These are phyloP conservation scores for Lithosia quadra DNA, from an alignment of 2,888 invertebrate genomes.

Conservation along the genomic window DNA sequence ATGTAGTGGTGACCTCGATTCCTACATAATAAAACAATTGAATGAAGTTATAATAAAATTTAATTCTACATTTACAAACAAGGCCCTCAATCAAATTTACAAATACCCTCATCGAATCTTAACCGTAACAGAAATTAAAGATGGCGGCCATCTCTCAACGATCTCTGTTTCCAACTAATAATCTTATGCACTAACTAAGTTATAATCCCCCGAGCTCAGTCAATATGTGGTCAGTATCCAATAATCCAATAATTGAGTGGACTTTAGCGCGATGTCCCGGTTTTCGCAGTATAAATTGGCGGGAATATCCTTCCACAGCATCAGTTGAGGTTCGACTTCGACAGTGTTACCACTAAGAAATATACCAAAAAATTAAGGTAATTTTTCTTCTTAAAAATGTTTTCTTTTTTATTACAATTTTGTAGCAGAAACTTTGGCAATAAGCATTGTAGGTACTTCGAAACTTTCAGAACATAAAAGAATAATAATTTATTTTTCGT, in stretches of 20 bases:
- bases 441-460: not conserved
- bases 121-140: slow-evolving; percentile 23
- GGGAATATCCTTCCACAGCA: slow-evolving; percentile 59
- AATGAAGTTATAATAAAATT: not conserved
- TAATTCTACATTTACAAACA: not conserved
- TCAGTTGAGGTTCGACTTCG: slow-evolving; percentile 71
- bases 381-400: not conserved
- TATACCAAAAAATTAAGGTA: slow-evolving; percentile 29
- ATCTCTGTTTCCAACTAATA: slow-evolving; percentile 47
- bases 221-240: slow-evolving; percentile 79
- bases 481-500: too few relatives aligned
- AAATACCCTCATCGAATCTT: not conserved
- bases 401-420: not conserved
- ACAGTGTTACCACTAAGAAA: slow-evolving; percentile 66
- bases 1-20: too few relatives aligned
- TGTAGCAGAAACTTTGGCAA: not conserved
- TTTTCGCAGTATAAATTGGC: slow-evolving; percentile 73
- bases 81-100: not conserved
- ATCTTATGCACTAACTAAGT: slow-evolving; percentile 76
- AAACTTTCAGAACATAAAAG: too few relatives aligned
- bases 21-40: not conserved
- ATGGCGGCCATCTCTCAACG: slow-evolving; percentile 36
- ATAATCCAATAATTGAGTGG: slow-evolving; percentile 82
- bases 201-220: slow-evolving; percentile 72
- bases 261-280: slow-evolving; percentile 57